These are phyloP conservation scores for Drosophila funebris DNA, from an alignment of 1,140 invertebrate species.

Conservation along the genomic window DNA sequence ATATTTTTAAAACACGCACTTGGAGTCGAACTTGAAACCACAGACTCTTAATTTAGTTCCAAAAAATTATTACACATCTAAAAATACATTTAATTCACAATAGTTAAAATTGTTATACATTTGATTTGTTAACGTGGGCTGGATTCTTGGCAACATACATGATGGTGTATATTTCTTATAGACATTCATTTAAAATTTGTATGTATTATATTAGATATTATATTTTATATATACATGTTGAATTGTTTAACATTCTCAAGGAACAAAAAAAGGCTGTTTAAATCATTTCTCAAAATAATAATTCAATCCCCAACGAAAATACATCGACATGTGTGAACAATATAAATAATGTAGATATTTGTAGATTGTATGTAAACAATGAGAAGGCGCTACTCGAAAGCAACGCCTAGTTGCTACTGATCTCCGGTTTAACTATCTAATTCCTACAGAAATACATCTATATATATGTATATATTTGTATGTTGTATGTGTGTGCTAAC, in stretches of 20 bases:
- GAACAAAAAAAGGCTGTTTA: too few species aligned
- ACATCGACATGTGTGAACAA: not conserved
- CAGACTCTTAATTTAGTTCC: slow-evolving; percentile 66
- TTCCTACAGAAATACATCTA: slow-evolving; percentile 10
- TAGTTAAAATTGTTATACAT: slow-evolving; percentile 45
- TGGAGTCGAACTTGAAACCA: slow-evolving; percentile 73
- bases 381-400: not conserved
- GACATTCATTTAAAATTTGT: slow-evolving; percentile 35
- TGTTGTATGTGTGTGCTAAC: slow-evolving; percentile 1
- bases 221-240: not conserved
- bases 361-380: not conserved
- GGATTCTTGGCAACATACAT: slow-evolving; percentile 61
- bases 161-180: slow-evolving; percentile 18
- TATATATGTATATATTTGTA: slow-evolving; percentile 8
- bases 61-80: slow-evolving; percentile 65
- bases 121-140: slow-evolving; percentile 61
- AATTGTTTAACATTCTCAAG: not conserved
- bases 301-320: too few species aligned
- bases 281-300: not conserved
- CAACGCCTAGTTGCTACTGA: not conserved
- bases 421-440: not conserved
- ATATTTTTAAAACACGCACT: slow-evolving; percentile 34
- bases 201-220: slow-evolving; percentile 2
- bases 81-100: slow-evolving; percentile 77
- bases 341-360: not conserved